Conservation (phyloP, 2,888 invertebrate species). For the Cecidostiba fungosa region DNA sequence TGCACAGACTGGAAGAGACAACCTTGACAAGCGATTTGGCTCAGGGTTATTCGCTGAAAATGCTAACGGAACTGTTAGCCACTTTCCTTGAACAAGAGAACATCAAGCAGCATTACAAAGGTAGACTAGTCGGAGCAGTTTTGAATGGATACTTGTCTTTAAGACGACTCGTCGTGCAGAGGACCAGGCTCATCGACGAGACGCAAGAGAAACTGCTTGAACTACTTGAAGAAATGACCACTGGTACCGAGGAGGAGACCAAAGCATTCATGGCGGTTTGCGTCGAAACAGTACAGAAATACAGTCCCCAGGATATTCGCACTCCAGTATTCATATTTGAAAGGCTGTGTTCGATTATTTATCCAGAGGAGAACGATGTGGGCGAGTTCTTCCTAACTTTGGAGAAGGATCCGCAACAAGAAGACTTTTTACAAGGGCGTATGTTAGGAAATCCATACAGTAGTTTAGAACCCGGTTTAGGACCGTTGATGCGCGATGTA, state of each 20-base stretch:
- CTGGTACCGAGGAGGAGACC: conserved; percentile 97
- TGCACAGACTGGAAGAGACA: conserved; percentile 94
- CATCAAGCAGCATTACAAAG: conserved; percentile 95
- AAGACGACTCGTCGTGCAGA: conserved; percentile 94
- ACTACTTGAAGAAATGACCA: conserved; percentile 97
- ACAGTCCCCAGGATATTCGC: conserved; percentile 93
- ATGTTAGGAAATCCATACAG: conserved; percentile 97
- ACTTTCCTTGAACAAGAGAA: conserved; percentile 93
- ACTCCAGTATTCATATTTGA: conserved; percentile 99
- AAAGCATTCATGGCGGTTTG: conserved; percentile 98
- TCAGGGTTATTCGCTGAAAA: conserved; percentile 95
- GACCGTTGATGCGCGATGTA: conserved; percentile 98
- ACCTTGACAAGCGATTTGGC: conserved; percentile 96
- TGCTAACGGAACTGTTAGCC: conserved; percentile 92
- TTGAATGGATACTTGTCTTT: conserved; percentile 96
- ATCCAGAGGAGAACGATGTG: conserved; percentile 98
- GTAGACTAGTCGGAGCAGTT: conserved; percentile 92
- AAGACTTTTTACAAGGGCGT: conserved; percentile 94
- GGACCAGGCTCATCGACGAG: conserved; percentile 97
- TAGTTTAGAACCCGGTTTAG: conserved; percentile 95
- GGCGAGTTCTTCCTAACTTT: conserved; percentile 97
- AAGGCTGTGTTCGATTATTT: conserved; percentile 97
- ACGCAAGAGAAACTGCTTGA: conserved; percentile 97
- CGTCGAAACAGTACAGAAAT: conserved; percentile 96
- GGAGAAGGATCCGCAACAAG: conserved; percentile 99